phyloP scores from a whole-genome alignment of 2,113 vertebrate genomes.

The Archilochus colubris region DNA sequence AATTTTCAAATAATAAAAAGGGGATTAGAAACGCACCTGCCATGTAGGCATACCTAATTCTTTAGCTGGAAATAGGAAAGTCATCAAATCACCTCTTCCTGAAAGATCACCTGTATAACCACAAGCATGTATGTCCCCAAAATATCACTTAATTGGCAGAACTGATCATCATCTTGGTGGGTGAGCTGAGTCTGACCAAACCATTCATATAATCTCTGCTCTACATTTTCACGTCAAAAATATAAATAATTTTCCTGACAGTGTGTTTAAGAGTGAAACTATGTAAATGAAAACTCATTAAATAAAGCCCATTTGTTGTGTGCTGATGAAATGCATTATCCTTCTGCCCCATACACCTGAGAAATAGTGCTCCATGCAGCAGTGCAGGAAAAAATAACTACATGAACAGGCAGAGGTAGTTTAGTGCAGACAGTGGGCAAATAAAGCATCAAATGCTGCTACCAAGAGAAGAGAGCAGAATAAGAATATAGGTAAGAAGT shows the following conservation, averaged over 20 bases:
- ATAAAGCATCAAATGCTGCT: background rate
- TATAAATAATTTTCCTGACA: background rate
- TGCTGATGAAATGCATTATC: background rate
- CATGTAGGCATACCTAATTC: background rate
- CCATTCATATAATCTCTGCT: background rate
- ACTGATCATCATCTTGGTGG: constrained; percentile 12
- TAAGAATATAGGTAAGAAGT: background rate
- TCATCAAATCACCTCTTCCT: constrained; percentile 19
- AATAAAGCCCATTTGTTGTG: background rate
- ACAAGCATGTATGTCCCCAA: background rate
- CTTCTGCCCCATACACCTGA: background rate
- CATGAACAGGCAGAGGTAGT: background rate
- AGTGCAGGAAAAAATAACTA: background rate
- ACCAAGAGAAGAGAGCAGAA: background rate
- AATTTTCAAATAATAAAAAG: constrained; percentile 26
- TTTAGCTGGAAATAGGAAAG: constrained; percentile 21
- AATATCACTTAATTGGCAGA: constrained; percentile 61
- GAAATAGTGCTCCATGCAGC: background rate
- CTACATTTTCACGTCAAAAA: constrained; percentile 54
- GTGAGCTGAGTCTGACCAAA: constrained; percentile 45
- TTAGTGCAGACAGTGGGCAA: background rate
- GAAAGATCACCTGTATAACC: constrained; percentile 40
- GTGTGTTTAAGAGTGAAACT: background rate
- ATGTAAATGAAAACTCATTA: background rate
- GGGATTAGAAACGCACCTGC: background rate